Base-by-base conservation (phyloP, 2,113 vertebrate genomes). In the Dromas ardeola region DNA sequence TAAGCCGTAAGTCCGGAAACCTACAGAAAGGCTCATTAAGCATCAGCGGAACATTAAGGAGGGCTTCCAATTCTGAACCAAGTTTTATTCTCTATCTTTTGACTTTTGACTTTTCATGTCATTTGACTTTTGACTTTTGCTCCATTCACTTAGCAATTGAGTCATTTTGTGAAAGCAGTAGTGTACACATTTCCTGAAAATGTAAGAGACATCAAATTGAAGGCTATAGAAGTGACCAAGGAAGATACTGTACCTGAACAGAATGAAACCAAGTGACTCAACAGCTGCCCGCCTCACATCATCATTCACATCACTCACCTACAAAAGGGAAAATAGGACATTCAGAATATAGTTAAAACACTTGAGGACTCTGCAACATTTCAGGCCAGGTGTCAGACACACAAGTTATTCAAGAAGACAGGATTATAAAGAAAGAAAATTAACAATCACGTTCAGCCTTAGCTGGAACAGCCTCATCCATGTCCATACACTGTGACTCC, bases 241-340 rank as follows among this genome's bases (percentile, higher is more conserved):
- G 77, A 82, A 87, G 47, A 86, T 53, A 67, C 6, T 58, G 97
- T 99, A 99, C 99, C 99, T 99, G 98, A 99, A 99, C 77, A 99
- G 97, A 97, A 99, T 99, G 98, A 99, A 99, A 55, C 99, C 99
- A 85, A 99, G 99, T 19, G 99, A 99, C 96, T 99, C 99, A 5
- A 99, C 99, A 34, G 99, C 99, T 81, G 99, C 99, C 71, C 99
- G 98, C 61, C 99, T 99, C 85, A 99, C 99, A 0, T 99, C 99
- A 69, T 99, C 99, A 20, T 99, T 99, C 88, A 99, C 99, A 52
- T 99, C 99, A 34, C 99, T 99, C 77, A 99, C 99, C 99, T 99
- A 95, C 15, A 42, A 55, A 70, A 72, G 42, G 23, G 17, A 71
- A 93, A 96, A 86, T 26, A 69, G 32, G 43, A 82, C 11, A 29